Evolutionary conservation across 2,113 vertebrate genomes (phyloP), one percentile per base, ranked within the genome.

Genomic region (Lagopus muta): DNA sequence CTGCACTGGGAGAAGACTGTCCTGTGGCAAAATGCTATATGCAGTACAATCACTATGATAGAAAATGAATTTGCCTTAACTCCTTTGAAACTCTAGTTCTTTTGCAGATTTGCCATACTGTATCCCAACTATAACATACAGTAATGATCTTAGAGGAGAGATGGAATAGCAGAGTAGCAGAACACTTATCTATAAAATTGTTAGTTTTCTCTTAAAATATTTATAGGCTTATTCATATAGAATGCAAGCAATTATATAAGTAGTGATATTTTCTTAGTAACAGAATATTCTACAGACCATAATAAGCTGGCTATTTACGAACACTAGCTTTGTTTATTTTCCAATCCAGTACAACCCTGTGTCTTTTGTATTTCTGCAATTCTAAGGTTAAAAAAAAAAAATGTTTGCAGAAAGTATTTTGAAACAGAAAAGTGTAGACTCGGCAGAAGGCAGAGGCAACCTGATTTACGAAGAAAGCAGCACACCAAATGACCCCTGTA

Each of bases 371-470:
- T 87, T 94, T 92, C 86, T 93, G 71, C 88, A 83, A 55, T 83
- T 62, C 89, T 74, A 81, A 93, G 90, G 85, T 88, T n/a, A 58
- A 58, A 58, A 55, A 58, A 55, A 58, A 55, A 66, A 45, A 15
- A 62, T 62, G 78, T 77, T 93, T 92, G 76, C 86, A 92, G 38
- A n/a, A 57, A 92, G 42, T 65, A 66, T 70, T 94, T 77, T 52
- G 77, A 94, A 96, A 91, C n/a, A 55, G 36, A 92, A 96, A 95
- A 96, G 72, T 40, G 86, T 81, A 60, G 81, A 95, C 71, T 93
- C 92, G 94, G 85, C 80, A 96, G 78, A 93, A 95, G 84, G 30
- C 80, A 72, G 34, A 60, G 71, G 28, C 75, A 93, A 82, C 75
- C 74, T 45, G 83, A 89, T 94, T 95, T 96, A 95, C 65, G 67